A percentile compares a stretch with the other conserved stretches of the same genome.
These are phyloP conservation scores for Drosophila antonietae DNA, from an alignment of 2,888 invertebrate genomes.

Conservation along the genomic window DNA sequence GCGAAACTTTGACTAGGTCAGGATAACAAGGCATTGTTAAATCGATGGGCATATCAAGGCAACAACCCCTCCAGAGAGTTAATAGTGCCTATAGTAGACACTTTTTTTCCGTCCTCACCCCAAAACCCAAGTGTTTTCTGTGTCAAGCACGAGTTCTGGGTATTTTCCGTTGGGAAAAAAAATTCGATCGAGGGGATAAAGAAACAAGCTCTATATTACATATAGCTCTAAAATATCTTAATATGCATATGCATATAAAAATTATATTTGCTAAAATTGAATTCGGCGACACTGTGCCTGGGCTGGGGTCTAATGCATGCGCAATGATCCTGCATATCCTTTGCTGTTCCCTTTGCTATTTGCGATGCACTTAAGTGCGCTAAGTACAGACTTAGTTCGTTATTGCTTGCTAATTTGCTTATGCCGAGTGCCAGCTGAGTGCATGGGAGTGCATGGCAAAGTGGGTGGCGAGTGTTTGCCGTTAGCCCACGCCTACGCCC, in stretches of 20 bases:
- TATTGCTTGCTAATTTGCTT: constrained; percentile 30
- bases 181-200: background rate
- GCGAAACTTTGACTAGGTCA: constrained; percentile 69
- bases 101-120: background rate
- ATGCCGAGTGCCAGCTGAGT: constrained; percentile 7
- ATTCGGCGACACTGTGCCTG: constrained; percentile 18
- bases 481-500: background rate
- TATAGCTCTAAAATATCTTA: background rate
- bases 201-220: background rate
- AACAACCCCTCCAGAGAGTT: constrained; percentile 35
- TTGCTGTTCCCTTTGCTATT: constrained; percentile 1
- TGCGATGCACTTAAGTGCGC: constrained; percentile 43
- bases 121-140: constrained; percentile 33
- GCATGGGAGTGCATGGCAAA: no score
- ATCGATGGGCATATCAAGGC: constrained; percentile 58
- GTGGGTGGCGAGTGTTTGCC: background rate
- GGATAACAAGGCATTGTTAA: constrained; percentile 64
- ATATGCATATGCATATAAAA: background rate
- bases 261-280: background rate
- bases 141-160: constrained; percentile 43
- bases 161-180: constrained; percentile 66
- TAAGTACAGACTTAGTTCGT: constrained; percentile 37
- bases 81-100: background rate
- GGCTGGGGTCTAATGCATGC: background rate
- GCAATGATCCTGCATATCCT: constrained; percentile 23